phyloP scores from a whole-genome alignment of 2,113 vertebrate species.

The Silurus glanis region DNA sequence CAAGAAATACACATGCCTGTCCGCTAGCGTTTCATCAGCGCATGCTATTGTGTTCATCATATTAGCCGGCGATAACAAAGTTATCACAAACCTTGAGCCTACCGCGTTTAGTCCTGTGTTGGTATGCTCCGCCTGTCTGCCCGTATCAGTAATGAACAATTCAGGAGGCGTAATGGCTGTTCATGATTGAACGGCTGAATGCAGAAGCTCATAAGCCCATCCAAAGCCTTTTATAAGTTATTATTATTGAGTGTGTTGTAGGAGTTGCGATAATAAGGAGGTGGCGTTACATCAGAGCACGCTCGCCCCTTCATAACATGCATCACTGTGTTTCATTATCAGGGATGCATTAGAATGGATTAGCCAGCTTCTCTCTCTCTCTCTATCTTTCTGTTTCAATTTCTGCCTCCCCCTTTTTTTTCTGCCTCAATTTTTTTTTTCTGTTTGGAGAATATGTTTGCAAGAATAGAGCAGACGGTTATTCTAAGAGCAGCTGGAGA shows the following conservation, averaged over 20 bases:
- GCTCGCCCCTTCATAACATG: constrained; percentile 29
- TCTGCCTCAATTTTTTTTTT: not conserved
- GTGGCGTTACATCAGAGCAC: constrained; percentile 21
- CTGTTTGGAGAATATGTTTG: not conserved
- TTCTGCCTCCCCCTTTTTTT: not conserved
- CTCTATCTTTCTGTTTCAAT: constrained; percentile 4
- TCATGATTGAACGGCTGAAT: constrained; percentile 37
- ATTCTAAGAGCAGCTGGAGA: not conserved
- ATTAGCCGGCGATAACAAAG: constrained; percentile 10
- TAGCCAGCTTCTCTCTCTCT: constrained; percentile 4
- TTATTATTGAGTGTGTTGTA: constrained; percentile 30
- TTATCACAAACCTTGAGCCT: constrained; percentile 17
- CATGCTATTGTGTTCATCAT: not conserved
- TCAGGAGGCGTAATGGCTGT: constrained; percentile 36
- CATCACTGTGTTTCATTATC: constrained; percentile 41
- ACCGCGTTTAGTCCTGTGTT: not conserved
- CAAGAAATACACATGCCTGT: not conserved
- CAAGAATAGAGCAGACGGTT: not conserved
- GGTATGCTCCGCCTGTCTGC: constrained; percentile 12
- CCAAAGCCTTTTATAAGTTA: constrained; percentile 28
- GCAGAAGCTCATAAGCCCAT: constrained; percentile 28
- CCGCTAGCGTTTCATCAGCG: not conserved
- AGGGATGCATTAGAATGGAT: constrained; percentile 42
- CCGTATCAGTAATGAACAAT: constrained; percentile 34
- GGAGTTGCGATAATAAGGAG: constrained; percentile 23